These are phyloP conservation scores for Nycticorax nycticorax DNA, from an alignment of 2,113 vertebrate genomes.

Conservation along the genomic window DNA sequence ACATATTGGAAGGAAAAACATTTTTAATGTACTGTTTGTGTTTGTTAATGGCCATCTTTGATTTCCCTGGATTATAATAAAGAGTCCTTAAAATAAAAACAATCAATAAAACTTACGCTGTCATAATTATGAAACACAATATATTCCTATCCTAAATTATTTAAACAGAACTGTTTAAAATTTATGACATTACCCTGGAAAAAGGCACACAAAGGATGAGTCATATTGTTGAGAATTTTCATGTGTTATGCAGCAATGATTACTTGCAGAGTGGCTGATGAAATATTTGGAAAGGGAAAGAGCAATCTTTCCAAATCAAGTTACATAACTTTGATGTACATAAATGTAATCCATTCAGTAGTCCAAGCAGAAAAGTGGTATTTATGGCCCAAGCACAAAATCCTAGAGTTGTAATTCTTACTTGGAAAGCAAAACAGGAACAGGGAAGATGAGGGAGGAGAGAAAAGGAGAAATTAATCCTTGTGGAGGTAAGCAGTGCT, in stretches of 20 bases:
- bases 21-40: not conserved
- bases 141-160: slow-evolving; percentile 56
- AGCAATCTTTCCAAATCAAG: slow-evolving; percentile 67
- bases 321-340: slow-evolving; percentile 61
- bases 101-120: slow-evolving; percentile 46
- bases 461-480: not conserved
- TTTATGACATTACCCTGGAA: slow-evolving; percentile 54
- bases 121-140: slow-evolving; percentile 34
- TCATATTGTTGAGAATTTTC: slow-evolving; percentile 64
- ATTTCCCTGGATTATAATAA: not conserved
- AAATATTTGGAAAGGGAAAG: slow-evolving; percentile 43
- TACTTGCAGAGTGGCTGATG: slow-evolving; percentile 45
- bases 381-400: slow-evolving; percentile 11
- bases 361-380: slow-evolving; percentile 17
- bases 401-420: not conserved
- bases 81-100: slow-evolving; percentile 33
- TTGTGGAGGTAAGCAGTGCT: not conserved
- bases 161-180: slow-evolving; percentile 66
- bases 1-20: slow-evolving; percentile 1
- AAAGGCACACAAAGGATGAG: slow-evolving; percentile 59
- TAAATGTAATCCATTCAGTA: slow-evolving; percentile 59
- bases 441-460: not conserved
- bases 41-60: slow-evolving; percentile 8
- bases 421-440: not conserved
- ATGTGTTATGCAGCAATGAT: slow-evolving; percentile 52